Evolutionary conservation across 2,113 vertebrate genomes (phyloP).

Genomic region (Ciconia boyciana): DNA sequence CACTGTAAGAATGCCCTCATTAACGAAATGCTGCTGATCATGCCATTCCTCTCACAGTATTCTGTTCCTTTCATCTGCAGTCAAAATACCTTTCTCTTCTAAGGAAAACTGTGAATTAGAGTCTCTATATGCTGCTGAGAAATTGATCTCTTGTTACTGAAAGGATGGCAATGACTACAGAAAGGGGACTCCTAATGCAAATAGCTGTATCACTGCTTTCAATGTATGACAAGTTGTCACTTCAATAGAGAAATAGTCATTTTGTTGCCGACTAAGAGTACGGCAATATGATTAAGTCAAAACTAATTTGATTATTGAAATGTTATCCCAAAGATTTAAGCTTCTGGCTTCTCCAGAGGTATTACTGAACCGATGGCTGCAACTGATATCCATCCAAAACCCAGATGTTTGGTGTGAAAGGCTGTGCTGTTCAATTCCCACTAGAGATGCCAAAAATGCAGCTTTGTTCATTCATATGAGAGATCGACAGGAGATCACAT

Average conservation of each 20-base stretch:
- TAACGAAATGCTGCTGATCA: not conserved
- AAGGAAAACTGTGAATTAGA: not conserved
- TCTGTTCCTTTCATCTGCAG: not conserved
- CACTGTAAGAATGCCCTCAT: not conserved
- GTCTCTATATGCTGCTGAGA: not conserved
- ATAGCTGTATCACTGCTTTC: not conserved
- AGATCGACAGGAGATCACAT: not conserved
- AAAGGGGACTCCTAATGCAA: not conserved
- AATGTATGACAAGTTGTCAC: not conserved
- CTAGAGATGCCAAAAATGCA: not conserved
- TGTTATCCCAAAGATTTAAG: not conserved
- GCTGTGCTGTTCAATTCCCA: not conserved
- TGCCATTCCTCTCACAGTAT: not conserved
- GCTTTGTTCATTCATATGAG: not conserved
- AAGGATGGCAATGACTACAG: not conserved
- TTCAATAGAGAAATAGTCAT: not conserved
- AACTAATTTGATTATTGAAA: not conserved
- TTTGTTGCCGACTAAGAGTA: not conserved
- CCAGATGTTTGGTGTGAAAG: rapidly evolving
- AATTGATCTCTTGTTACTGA: not conserved
- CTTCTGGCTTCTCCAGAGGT: not conserved
- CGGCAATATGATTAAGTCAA: rapidly evolving
- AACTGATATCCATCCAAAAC: not conserved
- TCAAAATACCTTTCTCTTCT: not conserved
- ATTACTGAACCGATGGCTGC: not conserved